Evolutionary conservation across 2,797 vertebrate genomes (phyloP), one percentile per base, ranked within the genome.

Genomic region (Lepidocolaptes lacrymiger): DNA sequence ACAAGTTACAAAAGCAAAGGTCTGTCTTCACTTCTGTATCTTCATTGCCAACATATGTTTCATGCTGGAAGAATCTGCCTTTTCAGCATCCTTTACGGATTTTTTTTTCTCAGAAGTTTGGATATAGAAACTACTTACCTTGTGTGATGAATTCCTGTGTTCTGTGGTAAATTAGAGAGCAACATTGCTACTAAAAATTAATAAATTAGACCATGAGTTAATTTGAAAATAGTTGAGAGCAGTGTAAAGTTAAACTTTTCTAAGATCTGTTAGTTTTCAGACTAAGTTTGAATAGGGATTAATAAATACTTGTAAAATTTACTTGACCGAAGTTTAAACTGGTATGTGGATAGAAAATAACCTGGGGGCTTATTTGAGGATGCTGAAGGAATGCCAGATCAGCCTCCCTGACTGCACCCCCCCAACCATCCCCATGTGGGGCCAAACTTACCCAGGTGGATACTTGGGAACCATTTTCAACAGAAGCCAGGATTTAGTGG

Each of bases 351-450:
- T 34, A 51, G 30, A 58, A 86, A 72, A 78, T 46, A 68, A 36
- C 8, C 22, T 28, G 8, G 6, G 6, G 9, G 4, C 10, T 83
- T 68, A 24, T 58, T 69, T 69, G 72, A 73, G 43, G 17, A 10
- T 19, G 6, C 13, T 59, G 36, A 48, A 89, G 61, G 36, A 63
- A 52, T 54, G 6, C 19, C 18, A 59, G 6, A n/a, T 30, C 36
- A 86, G 8, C 8, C 11, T 28, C 7, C 44, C 15, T 54, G 10
- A 18, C 11, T 46, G 28, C n/a, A 23, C 44, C 21, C 14, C 16
- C 21, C 2, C 21, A 43, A 1, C 8, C 0, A 1, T 24, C 27
- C 6, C 12, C 2, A 6, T n/a, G 6, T 54, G 43, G 13, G 23
- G 13, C 30, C 12, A 48, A 36, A 36, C 6, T 58, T 78, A 37